Conservation (phyloP, 2,888 invertebrate species). For the Aphodius sticticus region DNA sequence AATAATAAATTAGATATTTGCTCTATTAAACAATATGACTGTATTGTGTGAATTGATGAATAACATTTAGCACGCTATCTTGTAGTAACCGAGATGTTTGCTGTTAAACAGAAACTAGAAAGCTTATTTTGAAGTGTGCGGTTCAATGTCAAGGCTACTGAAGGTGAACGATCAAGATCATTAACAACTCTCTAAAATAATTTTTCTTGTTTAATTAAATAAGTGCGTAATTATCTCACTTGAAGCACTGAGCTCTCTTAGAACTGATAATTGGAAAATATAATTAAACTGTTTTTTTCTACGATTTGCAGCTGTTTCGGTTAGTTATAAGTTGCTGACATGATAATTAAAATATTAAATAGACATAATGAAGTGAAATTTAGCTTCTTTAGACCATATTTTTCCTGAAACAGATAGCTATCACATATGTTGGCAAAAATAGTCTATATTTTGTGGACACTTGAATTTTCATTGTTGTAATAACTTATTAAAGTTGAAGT, state of each 20-base stretch:
- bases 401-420: too few relatives aligned
- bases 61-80: neutral
- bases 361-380: too few relatives aligned
- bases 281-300: too few relatives aligned
- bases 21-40: neutral
- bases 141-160: constrained; percentile 17
- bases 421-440: too few relatives aligned
- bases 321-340: too few relatives aligned
- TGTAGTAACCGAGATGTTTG: neutral
- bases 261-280: too few relatives aligned
- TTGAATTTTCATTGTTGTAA: too few relatives aligned
- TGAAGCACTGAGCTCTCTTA: neutral
- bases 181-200: constrained; percentile 8
- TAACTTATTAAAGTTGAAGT: too few relatives aligned
- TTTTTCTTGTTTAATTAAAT: constrained; percentile 11
- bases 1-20: neutral
- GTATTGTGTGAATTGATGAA: neutral
- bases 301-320: too few relatives aligned
- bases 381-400: too few relatives aligned
- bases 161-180: constrained; percentile 5
- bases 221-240: neutral
- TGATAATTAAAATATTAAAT: too few relatives aligned
- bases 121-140: constrained; percentile 10
- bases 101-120: neutral
- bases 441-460: too few relatives aligned